Percentiles rank a stretch among this genome's conserved stretches.
Conservation (phyloP, 2,113 vertebrate species). For the Planiliza haematocheilus region DNA sequence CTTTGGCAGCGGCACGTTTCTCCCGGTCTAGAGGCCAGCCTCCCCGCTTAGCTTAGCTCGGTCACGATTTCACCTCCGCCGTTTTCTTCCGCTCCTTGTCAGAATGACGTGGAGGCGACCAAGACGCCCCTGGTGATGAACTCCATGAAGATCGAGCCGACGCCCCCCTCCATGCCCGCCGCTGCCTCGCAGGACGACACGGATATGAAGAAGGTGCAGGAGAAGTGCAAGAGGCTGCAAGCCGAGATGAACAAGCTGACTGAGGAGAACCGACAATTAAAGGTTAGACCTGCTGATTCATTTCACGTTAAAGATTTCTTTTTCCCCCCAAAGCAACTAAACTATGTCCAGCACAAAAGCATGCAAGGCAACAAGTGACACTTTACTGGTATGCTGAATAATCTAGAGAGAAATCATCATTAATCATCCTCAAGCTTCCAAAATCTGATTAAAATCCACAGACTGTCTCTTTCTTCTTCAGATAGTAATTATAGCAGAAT, state of each 20-base stretch:
- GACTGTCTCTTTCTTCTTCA: too few relatives aligned
- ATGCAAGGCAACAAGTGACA: background rate
- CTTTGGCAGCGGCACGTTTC: slow-evolving; percentile 44
- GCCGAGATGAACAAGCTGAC: slow-evolving; percentile 89
- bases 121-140: slow-evolving; percentile 86
- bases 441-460: too few relatives aligned
- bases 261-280: slow-evolving; percentile 95
- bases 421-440: too few relatives aligned
- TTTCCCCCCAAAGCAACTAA: too few relatives aligned
- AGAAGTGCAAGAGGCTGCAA: slow-evolving; percentile 96
- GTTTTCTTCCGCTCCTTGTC: slow-evolving; percentile 41
- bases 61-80: slow-evolving; percentile 41
- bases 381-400: too few relatives aligned
- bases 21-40: slow-evolving; percentile 39
- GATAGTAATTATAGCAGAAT: too few relatives aligned
- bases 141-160: slow-evolving; percentile 87
- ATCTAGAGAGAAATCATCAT: too few relatives aligned
- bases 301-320: background rate
- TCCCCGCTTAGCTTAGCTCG: slow-evolving; percentile 27
- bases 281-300: slow-evolving; percentile 76
- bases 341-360: too few relatives aligned
- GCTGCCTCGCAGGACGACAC: slow-evolving; percentile 86
- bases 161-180: slow-evolving; percentile 52
- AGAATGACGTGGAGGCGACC: slow-evolving; percentile 92
- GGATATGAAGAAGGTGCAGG: slow-evolving; percentile 92